Evolutionary conservation across 2,113 vertebrate genomes (phyloP).

Genomic region (Malurus elegans): DNA sequence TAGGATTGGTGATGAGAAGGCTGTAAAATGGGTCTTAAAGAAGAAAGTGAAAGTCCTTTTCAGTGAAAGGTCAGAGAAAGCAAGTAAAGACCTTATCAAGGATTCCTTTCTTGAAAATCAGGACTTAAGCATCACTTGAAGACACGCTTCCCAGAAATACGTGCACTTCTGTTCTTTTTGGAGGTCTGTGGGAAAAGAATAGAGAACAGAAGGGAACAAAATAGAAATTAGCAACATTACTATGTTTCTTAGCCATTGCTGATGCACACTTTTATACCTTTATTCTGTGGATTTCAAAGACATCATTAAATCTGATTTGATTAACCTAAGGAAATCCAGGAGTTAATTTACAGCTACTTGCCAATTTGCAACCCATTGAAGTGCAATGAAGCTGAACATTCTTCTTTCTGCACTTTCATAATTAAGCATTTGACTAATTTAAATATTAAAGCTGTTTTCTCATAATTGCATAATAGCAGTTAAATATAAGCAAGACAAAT

Average conservation of each 20-base stretch:
- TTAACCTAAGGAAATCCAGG: constrained; percentile 41
- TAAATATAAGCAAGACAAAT: background rate
- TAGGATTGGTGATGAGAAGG: background rate
- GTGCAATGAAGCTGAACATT: constrained; percentile 15
- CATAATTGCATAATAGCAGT: background rate
- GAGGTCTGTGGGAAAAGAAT: background rate
- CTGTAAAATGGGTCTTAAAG: background rate
- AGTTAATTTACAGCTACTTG: constrained; percentile 36
- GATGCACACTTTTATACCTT: constrained; percentile 3
- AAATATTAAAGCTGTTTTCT: constrained; percentile 47
- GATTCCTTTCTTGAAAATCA: background rate
- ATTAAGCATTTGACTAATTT: constrained; percentile 48
- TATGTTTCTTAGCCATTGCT: background rate
- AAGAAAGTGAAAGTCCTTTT: background rate
- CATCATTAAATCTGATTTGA: constrained; percentile 35
- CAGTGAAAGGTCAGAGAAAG: background rate
- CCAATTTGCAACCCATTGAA: constrained; percentile 36
- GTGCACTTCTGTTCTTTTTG: background rate
- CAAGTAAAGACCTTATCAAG: background rate
- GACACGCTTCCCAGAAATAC: background rate
- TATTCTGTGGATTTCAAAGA: constrained; percentile 39
- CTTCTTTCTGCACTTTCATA: constrained; percentile 30
- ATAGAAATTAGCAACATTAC: background rate
- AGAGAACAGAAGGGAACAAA: background rate
- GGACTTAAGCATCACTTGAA: background rate